Evolutionary conservation across 2,888 invertebrate species (phyloP), one percentile per base, ranked within the genome.

Genomic region (Leucophenga maculata): DNA sequence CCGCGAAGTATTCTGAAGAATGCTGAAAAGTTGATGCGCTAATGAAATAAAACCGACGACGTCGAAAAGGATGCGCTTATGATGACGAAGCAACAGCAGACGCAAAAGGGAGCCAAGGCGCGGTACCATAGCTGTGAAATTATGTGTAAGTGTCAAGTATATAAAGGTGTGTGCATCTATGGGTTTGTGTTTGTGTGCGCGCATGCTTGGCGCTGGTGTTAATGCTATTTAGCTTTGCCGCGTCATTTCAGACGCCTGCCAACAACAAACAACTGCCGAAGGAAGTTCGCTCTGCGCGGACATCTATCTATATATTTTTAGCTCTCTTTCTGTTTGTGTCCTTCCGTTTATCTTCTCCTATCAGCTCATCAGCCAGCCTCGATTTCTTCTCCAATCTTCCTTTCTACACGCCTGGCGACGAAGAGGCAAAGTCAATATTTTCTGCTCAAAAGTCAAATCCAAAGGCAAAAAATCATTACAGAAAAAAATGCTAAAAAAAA

Each of bases 141-240:
- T 50, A 8, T 50, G 50, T 50, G 50, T 50, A 18, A 16, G 50
- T 18, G 50, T n/a, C n/a, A n/a, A n/a, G n/a, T 18, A 8, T 6
- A 6, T 50, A 8, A 50, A 18, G 50, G 9, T 50, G 50, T 50
- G n/a, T 8, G 1, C 6, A 13, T 50, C 2, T n/a, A 13, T 18
- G 50, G 14, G 65, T 65, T 50, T 26, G 50, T 65, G 20, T 26
- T 14, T 65, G 48, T 65, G 20, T 65, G 60, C 20, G n/a, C 1
- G 59, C 52, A 46, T 31, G 59, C 18, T 18, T 32, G 55, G 14
- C n/a, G 50, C 48, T 52, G 6, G 16, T 39, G 26, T 31, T 70
- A 70, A 70, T 70, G 70, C 62, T 67, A 67, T 70, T 67, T 67
- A 70, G 67, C 67, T 70, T 70, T 67, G 44, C 54, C 60, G 44